These are phyloP conservation scores for Dysidea cf. avara DNA, from an alignment of 37 sponge, comb jelly and placozoan genomes.

Conservation along the genomic window DNA sequence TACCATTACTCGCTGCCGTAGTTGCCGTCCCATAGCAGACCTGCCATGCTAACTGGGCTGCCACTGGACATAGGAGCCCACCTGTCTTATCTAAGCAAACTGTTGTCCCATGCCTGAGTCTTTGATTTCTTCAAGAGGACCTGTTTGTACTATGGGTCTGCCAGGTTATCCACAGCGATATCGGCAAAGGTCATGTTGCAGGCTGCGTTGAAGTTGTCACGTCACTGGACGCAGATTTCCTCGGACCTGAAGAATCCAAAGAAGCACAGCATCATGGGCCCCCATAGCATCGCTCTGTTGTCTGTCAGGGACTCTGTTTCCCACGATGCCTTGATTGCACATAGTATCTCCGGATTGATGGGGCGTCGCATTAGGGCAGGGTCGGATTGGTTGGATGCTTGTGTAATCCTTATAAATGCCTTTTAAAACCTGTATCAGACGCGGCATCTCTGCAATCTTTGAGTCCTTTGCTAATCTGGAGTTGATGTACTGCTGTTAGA, in stretches of 20 bases:
- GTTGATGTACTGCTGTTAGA: slow-evolving; percentile 29
- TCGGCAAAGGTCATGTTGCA: slow-evolving; percentile 5
- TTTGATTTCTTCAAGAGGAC: too few species aligned
- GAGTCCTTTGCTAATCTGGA: slow-evolving; percentile 16
- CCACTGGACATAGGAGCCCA: too few species aligned
- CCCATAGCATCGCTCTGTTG: slow-evolving; percentile 26
- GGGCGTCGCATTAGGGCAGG: background rate
- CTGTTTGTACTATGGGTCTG: too few species aligned
- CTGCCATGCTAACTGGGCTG: too few species aligned
- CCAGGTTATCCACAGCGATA: slow-evolving; percentile 2
- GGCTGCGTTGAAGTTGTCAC: background rate
- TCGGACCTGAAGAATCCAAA: slow-evolving; percentile 41
- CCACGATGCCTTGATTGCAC: background rate
- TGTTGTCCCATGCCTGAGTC: too few species aligned
- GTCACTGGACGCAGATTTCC: slow-evolving; percentile 10
- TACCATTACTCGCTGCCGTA: too few species aligned
- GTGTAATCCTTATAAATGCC: slow-evolving; percentile 9
- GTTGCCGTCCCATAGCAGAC: too few species aligned
- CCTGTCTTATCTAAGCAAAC: too few species aligned
- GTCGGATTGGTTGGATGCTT: background rate
- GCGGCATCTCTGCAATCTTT: background rate
- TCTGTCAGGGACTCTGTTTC: background rate
- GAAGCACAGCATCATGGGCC: slow-evolving; percentile 17
- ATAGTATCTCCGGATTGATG: slow-evolving; percentile 17
- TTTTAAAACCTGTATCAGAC: background rate